phyloP scores from a whole-genome alignment of 1,140 invertebrate species.

The Musca domestica region DNA sequence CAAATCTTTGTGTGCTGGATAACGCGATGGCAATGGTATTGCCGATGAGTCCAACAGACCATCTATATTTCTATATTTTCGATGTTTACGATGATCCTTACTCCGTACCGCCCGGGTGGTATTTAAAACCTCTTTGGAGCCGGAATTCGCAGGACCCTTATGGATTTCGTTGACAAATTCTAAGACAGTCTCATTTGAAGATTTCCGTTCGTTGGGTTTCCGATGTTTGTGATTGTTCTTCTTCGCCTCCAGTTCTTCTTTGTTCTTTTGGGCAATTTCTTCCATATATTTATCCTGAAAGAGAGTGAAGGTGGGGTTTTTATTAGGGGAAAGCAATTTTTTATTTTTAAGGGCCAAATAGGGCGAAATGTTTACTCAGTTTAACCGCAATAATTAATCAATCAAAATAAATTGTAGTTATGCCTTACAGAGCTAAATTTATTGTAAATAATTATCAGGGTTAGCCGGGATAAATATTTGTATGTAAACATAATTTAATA shows the following conservation, averaged over 20 bases:
- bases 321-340: too few relatives aligned
- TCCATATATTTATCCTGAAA: slow-evolving; percentile 42
- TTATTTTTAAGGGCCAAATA: too few relatives aligned
- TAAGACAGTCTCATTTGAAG: slow-evolving; percentile 28
- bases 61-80: slow-evolving; percentile 4
- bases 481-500: too few relatives aligned
- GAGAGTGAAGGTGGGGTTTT: too few relatives aligned
- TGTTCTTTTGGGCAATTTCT: slow-evolving; percentile 43
- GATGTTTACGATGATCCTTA: slow-evolving; percentile 17
- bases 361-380: too few relatives aligned
- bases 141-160: neutral
- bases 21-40: too few relatives aligned
- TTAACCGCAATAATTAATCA: too few relatives aligned
- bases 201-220: slow-evolving; percentile 13
- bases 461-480: too few relatives aligned
- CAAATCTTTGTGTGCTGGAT: slow-evolving; percentile 4
- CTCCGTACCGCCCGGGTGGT: neutral
- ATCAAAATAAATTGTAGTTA: too few relatives aligned
- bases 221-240: slow-evolving; percentile 26
- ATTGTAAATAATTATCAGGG: too few relatives aligned
- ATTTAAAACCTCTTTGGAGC: neutral
- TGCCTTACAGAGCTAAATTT: too few relatives aligned
- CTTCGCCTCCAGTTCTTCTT: slow-evolving; percentile 38
- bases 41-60: too few relatives aligned
- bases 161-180: slow-evolving; percentile 38